Conservation (phyloP, 2,797 vertebrate species). For the Harpagifer antarcticus region DNA sequence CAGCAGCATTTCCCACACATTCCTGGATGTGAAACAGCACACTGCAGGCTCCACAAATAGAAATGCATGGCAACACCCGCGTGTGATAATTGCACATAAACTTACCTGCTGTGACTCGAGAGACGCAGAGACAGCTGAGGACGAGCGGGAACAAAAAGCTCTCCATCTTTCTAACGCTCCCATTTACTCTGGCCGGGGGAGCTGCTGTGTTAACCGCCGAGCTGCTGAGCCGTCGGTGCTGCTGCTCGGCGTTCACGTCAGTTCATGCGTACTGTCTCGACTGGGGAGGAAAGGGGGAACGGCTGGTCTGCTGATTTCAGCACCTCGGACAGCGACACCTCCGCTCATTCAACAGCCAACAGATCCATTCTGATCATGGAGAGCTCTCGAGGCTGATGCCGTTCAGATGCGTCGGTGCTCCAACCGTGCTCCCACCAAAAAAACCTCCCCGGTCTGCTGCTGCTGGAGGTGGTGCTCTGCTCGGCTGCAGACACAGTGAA, state of each 20-base stretch:
- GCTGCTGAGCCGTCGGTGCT: conserved; percentile 25
- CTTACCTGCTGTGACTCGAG: conserved; percentile 82
- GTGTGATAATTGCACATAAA: conserved; percentile 48
- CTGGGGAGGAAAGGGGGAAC: conserved; percentile 16
- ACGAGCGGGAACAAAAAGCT: conserved; percentile 75
- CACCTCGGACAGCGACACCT: conserved; percentile 61
- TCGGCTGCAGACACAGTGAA: conserved; percentile 62
- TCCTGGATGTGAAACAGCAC: conserved; percentile 24
- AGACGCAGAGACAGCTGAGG: conserved; percentile 77
- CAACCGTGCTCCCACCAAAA: conserved; percentile 10
- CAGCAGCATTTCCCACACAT: conserved; percentile 7
- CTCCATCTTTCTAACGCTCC: conserved; percentile 82
- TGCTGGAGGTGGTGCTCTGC: conserved; percentile 20
- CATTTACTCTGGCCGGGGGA: conserved; percentile 70
- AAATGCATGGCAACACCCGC: neutral
- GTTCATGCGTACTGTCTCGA: conserved; percentile 65
- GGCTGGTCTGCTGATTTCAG: conserved; percentile 33
- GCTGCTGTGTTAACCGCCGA: conserved; percentile 51
- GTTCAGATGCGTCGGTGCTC: conserved; percentile 32
- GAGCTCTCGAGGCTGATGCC: conserved; percentile 15
- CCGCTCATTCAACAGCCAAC: conserved; percentile 33
- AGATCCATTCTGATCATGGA: conserved; percentile 13
- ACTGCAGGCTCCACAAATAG: neutral
- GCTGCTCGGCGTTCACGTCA: conserved; percentile 67
- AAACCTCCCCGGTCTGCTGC: conserved; percentile 36